Evolutionary conservation across 2,113 vertebrate species (phyloP).

Genomic region (Spilogale gracilis): DNA sequence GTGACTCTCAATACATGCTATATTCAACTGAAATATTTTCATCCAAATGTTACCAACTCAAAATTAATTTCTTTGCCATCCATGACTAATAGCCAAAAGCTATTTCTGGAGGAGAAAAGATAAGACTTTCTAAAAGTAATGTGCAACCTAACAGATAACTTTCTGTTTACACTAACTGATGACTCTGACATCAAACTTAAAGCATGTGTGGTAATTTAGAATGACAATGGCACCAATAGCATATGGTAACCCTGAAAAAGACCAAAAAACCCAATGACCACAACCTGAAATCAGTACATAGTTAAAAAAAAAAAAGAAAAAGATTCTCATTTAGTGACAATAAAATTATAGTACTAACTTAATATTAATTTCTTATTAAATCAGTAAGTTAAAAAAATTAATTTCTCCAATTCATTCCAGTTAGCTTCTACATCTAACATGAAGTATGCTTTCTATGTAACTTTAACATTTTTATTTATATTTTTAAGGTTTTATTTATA

Average conservation of each 20-base stretch:
- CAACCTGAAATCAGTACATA: slow-evolving; percentile 10
- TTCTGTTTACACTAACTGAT: slow-evolving; percentile 64
- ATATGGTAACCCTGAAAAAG: slow-evolving; percentile 25
- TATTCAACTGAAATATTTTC: slow-evolving; percentile 57
- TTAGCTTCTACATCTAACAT: slow-evolving; percentile 29
- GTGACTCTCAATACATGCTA: slow-evolving; percentile 42
- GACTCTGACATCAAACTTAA: slow-evolving; percentile 59
- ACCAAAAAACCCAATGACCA: slow-evolving; percentile 15
- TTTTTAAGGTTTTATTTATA: neutral
- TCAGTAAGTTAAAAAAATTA: slow-evolving; percentile 34
- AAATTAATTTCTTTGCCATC: slow-evolving; percentile 74
- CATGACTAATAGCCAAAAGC: slow-evolving; percentile 71
- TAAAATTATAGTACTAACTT: slow-evolving; percentile 56
- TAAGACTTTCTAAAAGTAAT: slow-evolving; percentile 76
- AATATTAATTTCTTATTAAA: slow-evolving; percentile 54
- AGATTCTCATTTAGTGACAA: neutral
- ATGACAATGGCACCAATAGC: neutral
- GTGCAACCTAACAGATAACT: slow-evolving; percentile 71
- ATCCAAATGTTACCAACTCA: slow-evolving; percentile 55
- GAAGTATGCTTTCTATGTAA: neutral
- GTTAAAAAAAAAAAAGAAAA: slow-evolving; percentile 40
- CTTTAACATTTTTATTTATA: neutral
- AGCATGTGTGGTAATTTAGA: slow-evolving; percentile 25
- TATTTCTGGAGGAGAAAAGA: slow-evolving; percentile 79
- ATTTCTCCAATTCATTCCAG: slow-evolving; percentile 53